Evolutionary conservation across 2,113 vertebrate species (phyloP).

Genomic region (Phycodurus eques): DNA sequence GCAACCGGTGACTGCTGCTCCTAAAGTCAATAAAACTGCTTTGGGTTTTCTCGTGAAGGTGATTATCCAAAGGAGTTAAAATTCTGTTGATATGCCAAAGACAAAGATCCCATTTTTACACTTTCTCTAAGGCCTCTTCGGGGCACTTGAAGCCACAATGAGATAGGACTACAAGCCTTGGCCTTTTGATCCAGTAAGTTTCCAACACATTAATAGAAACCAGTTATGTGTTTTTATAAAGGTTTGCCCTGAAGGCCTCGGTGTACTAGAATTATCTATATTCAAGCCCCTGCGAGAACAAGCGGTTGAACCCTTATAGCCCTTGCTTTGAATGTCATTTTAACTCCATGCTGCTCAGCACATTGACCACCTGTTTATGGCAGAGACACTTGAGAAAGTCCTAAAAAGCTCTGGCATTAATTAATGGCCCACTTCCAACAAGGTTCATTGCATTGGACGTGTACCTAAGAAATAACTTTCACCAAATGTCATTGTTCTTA

Average conservation of each 20-base stretch:
- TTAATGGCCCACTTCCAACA: slow-evolving; percentile 3
- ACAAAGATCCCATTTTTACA: neutral
- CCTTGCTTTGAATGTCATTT: slow-evolving; percentile 73
- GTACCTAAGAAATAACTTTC: neutral
- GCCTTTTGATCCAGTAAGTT: neutral
- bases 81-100: neutral
- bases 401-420: slow-evolving; percentile 25
- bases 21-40: neutral
- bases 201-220: neutral
- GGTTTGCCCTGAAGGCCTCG: slow-evolving; percentile 37
- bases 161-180: neutral
- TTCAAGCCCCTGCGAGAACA: slow-evolving; percentile 71
- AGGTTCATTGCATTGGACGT: neutral
- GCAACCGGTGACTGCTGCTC: neutral
- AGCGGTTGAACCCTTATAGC: slow-evolving; percentile 73
- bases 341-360: slow-evolving; percentile 67
- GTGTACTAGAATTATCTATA: slow-evolving; percentile 59
- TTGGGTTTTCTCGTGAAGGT: neutral
- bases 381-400: slow-evolving; percentile 49
- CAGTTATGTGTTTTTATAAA: slow-evolving; percentile 7
- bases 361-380: slow-evolving; percentile 74
- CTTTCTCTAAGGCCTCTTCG: neutral
- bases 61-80: neutral
- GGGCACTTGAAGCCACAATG: neutral
- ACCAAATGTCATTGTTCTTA: neutral